Evolutionary conservation across 2,888 invertebrate genomes (phyloP), one percentile per base, ranked within the genome.

Genomic region (Cheilosia vulpina): DNA sequence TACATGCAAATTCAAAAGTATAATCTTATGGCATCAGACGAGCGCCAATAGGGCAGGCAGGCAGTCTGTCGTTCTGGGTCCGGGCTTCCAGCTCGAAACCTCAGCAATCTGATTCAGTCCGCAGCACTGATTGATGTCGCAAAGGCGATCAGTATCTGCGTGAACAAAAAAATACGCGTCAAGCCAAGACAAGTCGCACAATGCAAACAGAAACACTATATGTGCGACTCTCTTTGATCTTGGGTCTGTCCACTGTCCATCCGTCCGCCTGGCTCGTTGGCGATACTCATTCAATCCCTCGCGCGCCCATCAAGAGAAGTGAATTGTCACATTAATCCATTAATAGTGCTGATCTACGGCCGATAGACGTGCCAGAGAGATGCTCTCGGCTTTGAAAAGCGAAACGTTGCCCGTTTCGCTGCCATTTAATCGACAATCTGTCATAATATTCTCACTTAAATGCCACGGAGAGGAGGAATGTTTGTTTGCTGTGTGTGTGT

Each of bases 311-410:
- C 27, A 27, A 47, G 75, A 65, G 75, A 75, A 75, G 65, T 65
- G 57, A 75, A 75, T 75, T 75, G 75, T 75, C 75, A 66, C 75
- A 66, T 75, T 75, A 66, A 75, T 66, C 75, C 75, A 75, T 75
- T 75, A 66, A 58, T 66, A 57, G 65, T 57, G 65, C 21, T 75
- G 75, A 55, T 63, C 24, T 21, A 72, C 52, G 55, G 55, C 24
- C 15, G 53, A 60, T 60, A 43, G 31, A 27, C n/a, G 13, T 7
- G 11, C 27, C 17, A 50, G 53, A 60, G 38, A 65, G 38, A 65
- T 52, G 24, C 52, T 24, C 52, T 60, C 5, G 27, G 11, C 41
- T 24, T 9, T 7, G 60, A 43, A n/a, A 50, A 55, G 55, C 68
- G 27, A 43, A 55, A 55, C 58, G 47, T 62, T 50, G 58, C 75